A percentile compares a stretch with the other conserved stretches of the same genome.
These are phyloP conservation scores for Cyphomyrmex costatus DNA, from an alignment of 1,140 invertebrate genomes.

Conservation along the genomic window DNA sequence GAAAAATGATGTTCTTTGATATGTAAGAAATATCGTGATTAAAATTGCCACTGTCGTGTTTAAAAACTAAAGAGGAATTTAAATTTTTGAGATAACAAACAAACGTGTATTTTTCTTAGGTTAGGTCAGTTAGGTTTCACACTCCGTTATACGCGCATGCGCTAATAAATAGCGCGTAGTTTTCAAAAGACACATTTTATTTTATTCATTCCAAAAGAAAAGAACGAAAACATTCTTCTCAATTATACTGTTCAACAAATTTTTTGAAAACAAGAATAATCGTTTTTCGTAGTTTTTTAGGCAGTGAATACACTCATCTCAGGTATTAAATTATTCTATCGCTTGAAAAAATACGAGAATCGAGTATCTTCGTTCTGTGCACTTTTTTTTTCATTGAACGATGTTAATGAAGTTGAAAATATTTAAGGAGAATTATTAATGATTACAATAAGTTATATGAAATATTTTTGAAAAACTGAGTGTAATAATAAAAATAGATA, in stretches of 20 bases:
- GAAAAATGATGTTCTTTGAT: neutral
- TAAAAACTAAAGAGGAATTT: neutral
- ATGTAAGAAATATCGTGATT: neutral
- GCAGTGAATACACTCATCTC: too few species aligned
- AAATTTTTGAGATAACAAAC: neutral
- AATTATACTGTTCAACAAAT: too few species aligned
- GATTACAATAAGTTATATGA: neutral
- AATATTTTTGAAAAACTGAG: neutral
- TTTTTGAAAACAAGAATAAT: too few species aligned
- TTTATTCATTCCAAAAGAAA: neutral
- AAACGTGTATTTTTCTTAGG: neutral
- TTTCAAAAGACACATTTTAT: neutral
- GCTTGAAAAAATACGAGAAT: too few species aligned
- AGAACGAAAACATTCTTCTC: neutral
- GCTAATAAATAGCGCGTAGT: neutral
- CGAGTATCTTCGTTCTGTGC: too few species aligned
- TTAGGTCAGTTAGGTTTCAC: slow-evolving; percentile 1
- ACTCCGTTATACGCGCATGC: neutral
- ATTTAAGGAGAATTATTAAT: neutral
- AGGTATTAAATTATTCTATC: too few species aligned
- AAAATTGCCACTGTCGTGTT: neutral
- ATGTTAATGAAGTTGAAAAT: neutral
- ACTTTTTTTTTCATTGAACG: too few species aligned
- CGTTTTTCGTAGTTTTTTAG: too few species aligned
- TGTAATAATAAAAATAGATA: neutral